Evolutionary conservation across 1,140 invertebrate genomes (phyloP).

Genomic region (Pseudoatta argentina): DNA sequence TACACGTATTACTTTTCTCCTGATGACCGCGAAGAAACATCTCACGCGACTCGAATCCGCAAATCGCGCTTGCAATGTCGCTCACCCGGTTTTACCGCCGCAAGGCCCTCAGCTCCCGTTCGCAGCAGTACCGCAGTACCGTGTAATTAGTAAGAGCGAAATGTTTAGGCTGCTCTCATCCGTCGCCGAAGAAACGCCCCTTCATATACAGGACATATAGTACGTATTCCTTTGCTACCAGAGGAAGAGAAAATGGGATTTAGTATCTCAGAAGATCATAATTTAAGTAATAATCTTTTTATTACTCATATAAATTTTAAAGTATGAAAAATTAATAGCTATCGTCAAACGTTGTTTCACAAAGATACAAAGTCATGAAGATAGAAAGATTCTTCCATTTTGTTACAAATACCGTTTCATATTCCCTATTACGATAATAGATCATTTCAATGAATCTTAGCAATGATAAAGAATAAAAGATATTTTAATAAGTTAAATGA

Average conservation of each 20-base stretch:
- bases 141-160: slow-evolving; percentile 75
- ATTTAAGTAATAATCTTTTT: slow-evolving; percentile 6
- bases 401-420: too few species aligned
- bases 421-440: background rate
- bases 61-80: slow-evolving; percentile 68
- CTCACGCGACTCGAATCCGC: slow-evolving; percentile 65
- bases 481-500: background rate
- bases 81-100: slow-evolving; percentile 63
- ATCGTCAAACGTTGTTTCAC: background rate
- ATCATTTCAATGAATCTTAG: background rate
- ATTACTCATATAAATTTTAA: background rate
- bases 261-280: slow-evolving; percentile 12
- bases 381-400: background rate
- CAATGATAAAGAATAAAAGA: background rate
- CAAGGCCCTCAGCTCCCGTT: slow-evolving; percentile 73
- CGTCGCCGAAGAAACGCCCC: slow-evolving; percentile 42
- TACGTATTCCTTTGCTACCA: background rate
- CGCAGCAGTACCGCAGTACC: slow-evolving; percentile 53
- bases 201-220: slow-evolving; percentile 10
- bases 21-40: slow-evolving; percentile 47
- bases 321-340: background rate
- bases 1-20: background rate
- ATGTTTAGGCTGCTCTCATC: slow-evolving; percentile 70
- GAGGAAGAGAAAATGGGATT: slow-evolving; percentile 1
- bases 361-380: background rate